These are phyloP conservation scores for Proterorhinus semilunaris DNA, from an alignment of 2,113 vertebrate species.

Conservation along the genomic window DNA sequence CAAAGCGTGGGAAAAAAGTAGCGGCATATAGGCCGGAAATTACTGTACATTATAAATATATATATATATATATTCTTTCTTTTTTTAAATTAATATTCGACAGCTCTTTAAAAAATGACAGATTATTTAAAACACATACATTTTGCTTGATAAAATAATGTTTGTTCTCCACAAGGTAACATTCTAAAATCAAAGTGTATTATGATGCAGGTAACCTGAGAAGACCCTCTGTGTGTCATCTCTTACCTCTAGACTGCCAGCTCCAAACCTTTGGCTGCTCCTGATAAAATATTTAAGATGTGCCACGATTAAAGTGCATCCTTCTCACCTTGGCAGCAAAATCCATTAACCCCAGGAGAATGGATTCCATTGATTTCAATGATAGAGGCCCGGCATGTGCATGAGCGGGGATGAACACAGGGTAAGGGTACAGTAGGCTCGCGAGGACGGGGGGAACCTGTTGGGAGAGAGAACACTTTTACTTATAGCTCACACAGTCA, in stretches of 20 bases:
- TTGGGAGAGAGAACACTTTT: conserved; percentile 22
- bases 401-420: conserved; percentile 38
- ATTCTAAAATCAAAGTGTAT: background rate
- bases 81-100: no score
- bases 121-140: no score
- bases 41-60: no score
- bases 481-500: conserved; percentile 39
- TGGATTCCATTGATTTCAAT: conserved; percentile 74
- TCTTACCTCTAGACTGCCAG: conserved; percentile 43
- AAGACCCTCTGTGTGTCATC: conserved; percentile 42
- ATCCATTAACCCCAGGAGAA: conserved; percentile 71
- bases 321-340: conserved; percentile 73
- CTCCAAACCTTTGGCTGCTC: conserved; percentile 64
- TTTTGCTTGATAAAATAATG: background rate
- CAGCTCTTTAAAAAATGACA: no score
- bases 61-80: no score
- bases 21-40: no score
- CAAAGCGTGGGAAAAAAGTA: no score
- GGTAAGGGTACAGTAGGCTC: conserved; percentile 39
- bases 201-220: conserved; percentile 26
- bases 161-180: background rate
- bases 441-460: conserved; percentile 11
- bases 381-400: conserved; percentile 61
- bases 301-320: conserved; percentile 75
- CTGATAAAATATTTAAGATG: conserved; percentile 78